Conservation (phyloP, 2,888 invertebrate species). For the Lordiphosa andalusiaca region DNA sequence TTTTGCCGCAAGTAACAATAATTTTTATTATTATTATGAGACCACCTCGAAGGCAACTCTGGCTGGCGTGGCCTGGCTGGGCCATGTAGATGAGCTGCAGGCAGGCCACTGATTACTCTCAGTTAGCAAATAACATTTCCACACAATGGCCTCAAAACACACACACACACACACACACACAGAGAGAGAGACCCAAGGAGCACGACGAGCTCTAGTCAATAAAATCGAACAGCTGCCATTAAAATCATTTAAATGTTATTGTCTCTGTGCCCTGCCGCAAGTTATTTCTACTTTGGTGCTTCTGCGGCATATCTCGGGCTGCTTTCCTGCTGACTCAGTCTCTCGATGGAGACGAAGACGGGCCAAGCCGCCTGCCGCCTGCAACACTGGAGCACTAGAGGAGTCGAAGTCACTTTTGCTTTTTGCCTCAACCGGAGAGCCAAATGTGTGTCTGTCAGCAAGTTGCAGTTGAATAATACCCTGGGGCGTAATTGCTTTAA, state of each 20-base stretch:
- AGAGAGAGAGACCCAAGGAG: neutral
- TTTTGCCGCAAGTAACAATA: constrained; percentile 71
- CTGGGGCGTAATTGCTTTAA: constrained; percentile 72
- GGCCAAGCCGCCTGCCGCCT: neutral
- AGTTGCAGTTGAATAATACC: constrained; percentile 71
- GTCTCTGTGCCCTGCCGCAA: constrained; percentile 57
- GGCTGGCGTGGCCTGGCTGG: constrained; percentile 14
- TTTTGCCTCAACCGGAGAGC: constrained; percentile 36
- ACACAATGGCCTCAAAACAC: constrained; percentile 46
- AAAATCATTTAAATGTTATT: constrained; percentile 74
- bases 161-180: constrained; percentile 2
- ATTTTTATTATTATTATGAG: constrained; percentile 73
- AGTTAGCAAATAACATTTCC: constrained; percentile 70
- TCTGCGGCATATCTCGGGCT: constrained; percentile 53
- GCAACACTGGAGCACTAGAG: constrained; percentile 17
- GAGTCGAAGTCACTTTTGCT: constrained; percentile 58
- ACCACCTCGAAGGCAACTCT: constrained; percentile 49
- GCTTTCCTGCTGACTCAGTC: constrained; percentile 63
- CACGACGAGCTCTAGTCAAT: constrained; percentile 55
- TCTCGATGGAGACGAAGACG: constrained; percentile 1
- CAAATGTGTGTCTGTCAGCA: constrained; percentile 68
- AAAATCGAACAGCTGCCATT: constrained; percentile 75
- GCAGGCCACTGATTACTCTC: constrained; percentile 63
- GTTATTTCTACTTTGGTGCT: constrained; percentile 72
- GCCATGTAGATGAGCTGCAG: constrained; percentile 39